A percentile compares a stretch with the other conserved stretches of the same genome.
Evolutionary conservation across 2,113 vertebrate species (phyloP).

Genomic region (Ceyx margarethae): DNA sequence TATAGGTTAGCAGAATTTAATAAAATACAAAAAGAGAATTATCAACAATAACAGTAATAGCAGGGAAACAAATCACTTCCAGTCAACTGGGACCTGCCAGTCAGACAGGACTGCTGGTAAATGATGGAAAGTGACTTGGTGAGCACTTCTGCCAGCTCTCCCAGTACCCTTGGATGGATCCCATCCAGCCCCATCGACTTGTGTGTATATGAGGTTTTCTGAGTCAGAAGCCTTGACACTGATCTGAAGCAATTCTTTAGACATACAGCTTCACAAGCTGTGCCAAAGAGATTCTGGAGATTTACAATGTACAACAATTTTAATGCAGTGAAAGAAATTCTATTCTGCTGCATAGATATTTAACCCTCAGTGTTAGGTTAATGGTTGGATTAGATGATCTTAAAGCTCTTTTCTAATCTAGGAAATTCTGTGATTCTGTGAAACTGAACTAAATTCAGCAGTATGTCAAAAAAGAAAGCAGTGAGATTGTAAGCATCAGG

Average conservation of each 20-base stretch:
- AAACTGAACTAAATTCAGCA: background rate
- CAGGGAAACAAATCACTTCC: background rate
- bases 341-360: background rate
- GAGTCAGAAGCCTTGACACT: background rate
- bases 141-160: background rate
- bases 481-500: background rate
- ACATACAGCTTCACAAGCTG: background rate
- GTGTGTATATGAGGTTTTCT: background rate
- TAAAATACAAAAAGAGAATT: too few relatives aligned
- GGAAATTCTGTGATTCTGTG: too few relatives aligned
- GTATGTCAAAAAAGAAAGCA: background rate
- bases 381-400: too few relatives aligned
- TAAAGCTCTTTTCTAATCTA: too few relatives aligned
- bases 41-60: too few relatives aligned
- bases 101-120: background rate
- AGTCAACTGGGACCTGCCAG: background rate
- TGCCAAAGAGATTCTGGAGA: background rate
- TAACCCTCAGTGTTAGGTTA: background rate
- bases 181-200: background rate
- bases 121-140: background rate
- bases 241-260: background rate
- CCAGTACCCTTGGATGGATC: background rate
- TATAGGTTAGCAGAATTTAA: too few relatives aligned
- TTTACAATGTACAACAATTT: background rate
- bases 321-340: background rate